phyloP scores from a whole-genome alignment of 1,140 invertebrate species.

The Stegodyphus mimosarum region DNA sequence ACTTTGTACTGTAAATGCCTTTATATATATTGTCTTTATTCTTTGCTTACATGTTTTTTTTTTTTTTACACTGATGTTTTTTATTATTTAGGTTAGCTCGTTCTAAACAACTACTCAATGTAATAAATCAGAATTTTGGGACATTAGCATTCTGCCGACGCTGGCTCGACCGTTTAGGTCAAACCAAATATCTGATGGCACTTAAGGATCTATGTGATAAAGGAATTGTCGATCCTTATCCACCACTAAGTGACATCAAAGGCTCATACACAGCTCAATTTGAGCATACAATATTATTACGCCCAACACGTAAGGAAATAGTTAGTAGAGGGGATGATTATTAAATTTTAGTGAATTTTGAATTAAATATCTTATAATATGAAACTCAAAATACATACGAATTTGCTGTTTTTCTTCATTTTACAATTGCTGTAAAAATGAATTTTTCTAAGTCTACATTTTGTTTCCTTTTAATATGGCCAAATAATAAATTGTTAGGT shows the following conservation, averaged over 20 bases:
- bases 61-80: background rate
- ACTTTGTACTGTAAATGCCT: too few relatives aligned
- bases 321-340: slow-evolving; percentile 97
- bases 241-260: slow-evolving; percentile 96
- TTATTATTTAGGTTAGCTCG: slow-evolving; percentile 78
- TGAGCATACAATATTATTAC: slow-evolving; percentile 97
- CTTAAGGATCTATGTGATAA: slow-evolving; percentile 98
- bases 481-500: background rate
- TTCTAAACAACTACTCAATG: slow-evolving; percentile 91
- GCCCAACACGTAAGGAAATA: slow-evolving; percentile 98
- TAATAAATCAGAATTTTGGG: slow-evolving; percentile 98
- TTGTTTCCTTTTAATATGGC: background rate
- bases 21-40: too few relatives aligned
- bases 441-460: background rate
- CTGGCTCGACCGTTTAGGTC: slow-evolving; percentile 96
- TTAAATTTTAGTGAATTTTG: slow-evolving; percentile 68
- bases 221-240: slow-evolving; percentile 94
- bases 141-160: slow-evolving; percentile 98
- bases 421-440: background rate
- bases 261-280: slow-evolving; percentile 99
- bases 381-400: background rate
- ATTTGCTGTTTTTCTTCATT: background rate
- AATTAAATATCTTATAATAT: background rate
- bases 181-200: slow-evolving; percentile 98
- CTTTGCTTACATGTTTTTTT: background rate